Conservation (phyloP, 2,113 vertebrate genomes). For the Litocranius walleri region DNA sequence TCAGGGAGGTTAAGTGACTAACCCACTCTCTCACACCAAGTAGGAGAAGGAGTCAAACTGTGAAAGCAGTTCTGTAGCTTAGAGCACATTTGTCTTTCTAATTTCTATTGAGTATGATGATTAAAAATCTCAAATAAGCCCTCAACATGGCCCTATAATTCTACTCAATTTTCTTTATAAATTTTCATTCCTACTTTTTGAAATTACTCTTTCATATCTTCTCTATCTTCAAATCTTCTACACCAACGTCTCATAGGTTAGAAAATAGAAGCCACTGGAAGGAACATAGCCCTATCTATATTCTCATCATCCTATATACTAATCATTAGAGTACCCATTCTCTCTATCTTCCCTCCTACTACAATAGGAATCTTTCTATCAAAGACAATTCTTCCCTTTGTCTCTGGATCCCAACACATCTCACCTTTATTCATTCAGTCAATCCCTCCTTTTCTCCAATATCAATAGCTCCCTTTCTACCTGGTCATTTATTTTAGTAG, state of each 20-base stretch:
- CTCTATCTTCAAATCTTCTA: neutral
- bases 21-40: neutral
- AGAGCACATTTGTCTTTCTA: neutral
- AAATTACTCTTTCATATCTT: neutral
- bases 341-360: neutral
- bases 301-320: neutral
- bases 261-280: neutral
- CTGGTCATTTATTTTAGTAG: neutral
- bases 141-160: neutral
- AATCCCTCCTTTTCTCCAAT: neutral
- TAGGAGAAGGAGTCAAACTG: neutral
- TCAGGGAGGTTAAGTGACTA: neutral
- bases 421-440: neutral
- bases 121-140: neutral
- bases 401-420: neutral
- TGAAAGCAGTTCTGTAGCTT: neutral
- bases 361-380: neutral
- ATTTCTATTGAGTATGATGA: neutral
- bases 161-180: neutral
- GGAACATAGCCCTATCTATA: neutral
- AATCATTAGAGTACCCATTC: neutral
- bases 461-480: neutral
- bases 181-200: neutral
- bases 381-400: neutral
- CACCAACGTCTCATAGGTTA: neutral